Conservation (phyloP, 2,888 invertebrate species). For the Brassicogethes aeneus region DNA sequence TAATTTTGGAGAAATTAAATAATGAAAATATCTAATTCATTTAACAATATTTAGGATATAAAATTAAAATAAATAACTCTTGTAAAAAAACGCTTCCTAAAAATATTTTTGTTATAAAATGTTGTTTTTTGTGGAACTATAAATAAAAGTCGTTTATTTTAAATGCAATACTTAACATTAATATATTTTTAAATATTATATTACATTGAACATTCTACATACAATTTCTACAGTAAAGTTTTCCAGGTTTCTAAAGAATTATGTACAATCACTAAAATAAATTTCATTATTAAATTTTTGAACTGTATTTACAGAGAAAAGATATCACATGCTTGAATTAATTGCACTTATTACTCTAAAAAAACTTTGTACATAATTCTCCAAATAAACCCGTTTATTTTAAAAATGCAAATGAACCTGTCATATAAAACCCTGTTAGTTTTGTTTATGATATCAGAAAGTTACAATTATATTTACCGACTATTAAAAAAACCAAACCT, state of each 20-base stretch:
- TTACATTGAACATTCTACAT: slow-evolving; percentile 39
- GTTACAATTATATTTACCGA: slow-evolving; percentile 15
- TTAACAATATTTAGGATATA: too few species aligned
- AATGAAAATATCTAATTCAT: too few species aligned
- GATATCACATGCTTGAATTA: slow-evolving; percentile 20
- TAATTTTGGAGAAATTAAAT: too few species aligned
- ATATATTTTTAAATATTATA: slow-evolving; percentile 38
- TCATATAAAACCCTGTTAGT: slow-evolving; percentile 32
- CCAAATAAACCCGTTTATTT: slow-evolving; percentile 20
- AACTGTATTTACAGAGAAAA: slow-evolving; percentile 13
- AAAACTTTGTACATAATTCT: slow-evolving; percentile 24
- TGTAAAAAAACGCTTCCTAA: too few species aligned
- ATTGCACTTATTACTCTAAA: slow-evolving; percentile 24
- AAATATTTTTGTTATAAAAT: too few species aligned
- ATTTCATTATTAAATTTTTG: slow-evolving; percentile 17
- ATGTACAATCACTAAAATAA: slow-evolving; percentile 19
- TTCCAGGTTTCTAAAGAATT: slow-evolving; percentile 28
- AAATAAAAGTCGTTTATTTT: slow-evolving; percentile 2
- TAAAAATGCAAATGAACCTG: slow-evolving; percentile 24
- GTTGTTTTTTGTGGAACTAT: neutral
- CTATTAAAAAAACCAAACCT: slow-evolving; percentile 24
- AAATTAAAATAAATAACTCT: too few species aligned
- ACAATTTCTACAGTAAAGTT: slow-evolving; percentile 34
- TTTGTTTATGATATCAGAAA: slow-evolving; percentile 18
- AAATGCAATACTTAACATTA: slow-evolving; percentile 33